Conservation (phyloP, 2,888 invertebrate species). For the Drosophila mimica region DNA sequence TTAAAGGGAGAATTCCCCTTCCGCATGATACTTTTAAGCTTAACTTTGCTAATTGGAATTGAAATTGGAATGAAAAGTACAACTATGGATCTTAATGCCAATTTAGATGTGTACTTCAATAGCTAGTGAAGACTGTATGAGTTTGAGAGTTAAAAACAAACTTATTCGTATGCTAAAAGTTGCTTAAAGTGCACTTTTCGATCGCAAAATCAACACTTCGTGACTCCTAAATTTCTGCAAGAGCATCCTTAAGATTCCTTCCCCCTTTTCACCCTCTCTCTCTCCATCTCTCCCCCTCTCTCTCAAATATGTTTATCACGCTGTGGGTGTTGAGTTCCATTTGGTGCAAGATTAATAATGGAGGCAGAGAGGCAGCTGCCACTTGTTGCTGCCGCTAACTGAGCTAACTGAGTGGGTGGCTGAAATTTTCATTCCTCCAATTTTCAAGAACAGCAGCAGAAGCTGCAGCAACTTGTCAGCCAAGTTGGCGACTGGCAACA, state of each 20-base stretch:
- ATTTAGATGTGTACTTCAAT: neutral
- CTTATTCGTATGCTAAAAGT: neutral
- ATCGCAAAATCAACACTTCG: neutral
- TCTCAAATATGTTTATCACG: constrained; percentile 8
- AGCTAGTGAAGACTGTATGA: neutral
- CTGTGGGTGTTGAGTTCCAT: constrained; percentile 35
- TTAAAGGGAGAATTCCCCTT: neutral
- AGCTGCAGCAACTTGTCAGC: constrained; percentile 36
- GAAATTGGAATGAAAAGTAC: neutral
- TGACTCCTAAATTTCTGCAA: neutral
- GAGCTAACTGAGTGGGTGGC: neutral
- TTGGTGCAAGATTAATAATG: too few species aligned
- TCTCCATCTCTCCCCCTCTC: neutral
- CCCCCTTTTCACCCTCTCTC: too few species aligned
- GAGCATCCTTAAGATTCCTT: neutral
- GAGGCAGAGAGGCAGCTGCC: constrained; percentile 1
- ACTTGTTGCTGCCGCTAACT: constrained; percentile 8
- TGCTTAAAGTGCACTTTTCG: too few species aligned
- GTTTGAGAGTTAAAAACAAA: neutral
- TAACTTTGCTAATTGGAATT: neutral
- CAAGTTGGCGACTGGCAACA: constrained; percentile 23
- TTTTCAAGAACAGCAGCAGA: constrained; percentile 2
- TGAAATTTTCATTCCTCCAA: constrained; percentile 8
- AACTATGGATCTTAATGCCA: too few species aligned
- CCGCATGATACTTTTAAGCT: neutral